A percentile compares a stretch with the other conserved stretches of the same genome.
These are phyloP conservation scores for Chromis chromis DNA, from an alignment of 2,797 vertebrate genomes.

Conservation along the genomic window DNA sequence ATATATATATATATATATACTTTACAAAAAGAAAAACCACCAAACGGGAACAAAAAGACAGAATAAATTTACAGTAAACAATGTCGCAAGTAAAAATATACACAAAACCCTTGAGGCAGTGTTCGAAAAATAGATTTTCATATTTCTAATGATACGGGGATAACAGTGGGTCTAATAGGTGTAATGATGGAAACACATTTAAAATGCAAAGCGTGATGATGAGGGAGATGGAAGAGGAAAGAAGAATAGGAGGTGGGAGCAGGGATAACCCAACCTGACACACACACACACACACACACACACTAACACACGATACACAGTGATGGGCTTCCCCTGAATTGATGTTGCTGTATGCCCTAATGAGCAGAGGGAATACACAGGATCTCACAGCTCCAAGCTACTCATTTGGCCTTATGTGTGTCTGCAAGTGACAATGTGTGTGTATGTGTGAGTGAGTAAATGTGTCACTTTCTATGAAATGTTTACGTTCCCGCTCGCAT, in stretches of 20 bases:
- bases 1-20: neutral
- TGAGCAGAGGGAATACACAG: slow-evolving; percentile 72
- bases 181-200: slow-evolving; percentile 38
- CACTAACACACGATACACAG: slow-evolving; percentile 18
- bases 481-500: slow-evolving; percentile 36
- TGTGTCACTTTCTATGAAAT: slow-evolving; percentile 41
- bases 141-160: slow-evolving; percentile 8
- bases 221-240: slow-evolving; percentile 20
- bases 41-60: neutral
- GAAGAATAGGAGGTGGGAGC: slow-evolving; percentile 23
- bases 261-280: slow-evolving; percentile 23
- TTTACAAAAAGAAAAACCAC: neutral
- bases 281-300: slow-evolving; percentile 31
- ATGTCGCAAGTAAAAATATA: neutral
- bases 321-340: slow-evolving; percentile 71
- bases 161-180: slow-evolving; percentile 17
- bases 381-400: slow-evolving; percentile 60
- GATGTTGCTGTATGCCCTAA: slow-evolving; percentile 72
- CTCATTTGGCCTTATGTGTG: slow-evolving; percentile 51
- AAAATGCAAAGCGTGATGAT: slow-evolving; percentile 51
- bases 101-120: neutral
- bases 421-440: slow-evolving; percentile 14
- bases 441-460: slow-evolving; percentile 20
- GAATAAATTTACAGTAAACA: slow-evolving; percentile 3
- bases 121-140: slow-evolving; percentile 11